phyloP scores from a whole-genome alignment of 2,888 invertebrate species.

The Agriopis leucophaearia region DNA sequence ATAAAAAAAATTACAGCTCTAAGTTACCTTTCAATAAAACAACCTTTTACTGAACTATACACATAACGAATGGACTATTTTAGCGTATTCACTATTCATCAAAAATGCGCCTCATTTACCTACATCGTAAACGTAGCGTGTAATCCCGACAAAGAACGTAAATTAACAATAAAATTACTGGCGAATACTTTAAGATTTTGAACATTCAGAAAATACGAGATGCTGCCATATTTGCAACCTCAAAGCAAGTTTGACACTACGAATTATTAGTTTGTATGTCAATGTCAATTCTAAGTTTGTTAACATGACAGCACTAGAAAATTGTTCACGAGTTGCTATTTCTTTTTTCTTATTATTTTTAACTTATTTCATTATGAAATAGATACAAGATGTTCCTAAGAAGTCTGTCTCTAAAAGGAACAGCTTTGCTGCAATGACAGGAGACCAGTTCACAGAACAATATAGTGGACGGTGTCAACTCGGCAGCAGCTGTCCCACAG shows the following conservation, averaged over 20 bases:
- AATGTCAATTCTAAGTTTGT: background rate
- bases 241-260: background rate
- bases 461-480: background rate
- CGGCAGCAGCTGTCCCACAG: too few species aligned
- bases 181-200: constrained; percentile 9
- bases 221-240: background rate
- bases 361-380: background rate
- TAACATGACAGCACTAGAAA: constrained; percentile 1
- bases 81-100: constrained; percentile 16
- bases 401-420: too few species aligned
- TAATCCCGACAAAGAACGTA: constrained; percentile 14
- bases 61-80: constrained; percentile 4
- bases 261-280: background rate
- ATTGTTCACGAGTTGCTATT: background rate
- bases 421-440: too few species aligned
- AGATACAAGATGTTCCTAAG: too few species aligned
- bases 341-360: background rate
- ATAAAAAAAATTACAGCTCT: too few species aligned
- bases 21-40: too few species aligned
- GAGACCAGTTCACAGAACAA: background rate
- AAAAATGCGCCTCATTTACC: constrained; percentile 8
- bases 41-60: too few species aligned
- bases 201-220: constrained; percentile 11
- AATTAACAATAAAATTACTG: constrained; percentile 20
- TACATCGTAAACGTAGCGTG: constrained; percentile 20